Percentiles rank a stretch among this genome's conserved stretches.
phyloP scores from a whole-genome alignment of 2,797 vertebrate species.

The Spinibarbus caldwelli region DNA sequence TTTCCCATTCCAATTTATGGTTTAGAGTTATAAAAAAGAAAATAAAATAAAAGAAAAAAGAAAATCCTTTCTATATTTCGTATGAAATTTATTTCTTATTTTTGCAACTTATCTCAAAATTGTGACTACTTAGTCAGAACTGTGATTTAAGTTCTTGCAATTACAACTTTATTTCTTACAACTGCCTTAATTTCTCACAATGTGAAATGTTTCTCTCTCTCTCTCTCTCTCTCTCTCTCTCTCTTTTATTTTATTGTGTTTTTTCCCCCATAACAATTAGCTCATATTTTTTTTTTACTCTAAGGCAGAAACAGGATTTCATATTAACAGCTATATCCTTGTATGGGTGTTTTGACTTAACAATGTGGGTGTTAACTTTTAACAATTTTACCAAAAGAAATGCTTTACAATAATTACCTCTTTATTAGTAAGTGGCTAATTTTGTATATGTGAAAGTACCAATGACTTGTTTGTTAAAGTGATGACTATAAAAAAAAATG shows the following conservation, averaged over 20 bases:
- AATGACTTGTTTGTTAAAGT: background rate
- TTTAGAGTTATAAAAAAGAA: background rate
- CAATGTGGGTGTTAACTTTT: too few relatives aligned
- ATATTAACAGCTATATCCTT: background rate
- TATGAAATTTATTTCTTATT: background rate
- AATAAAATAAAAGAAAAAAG: background rate
- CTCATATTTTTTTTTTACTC: background rate
- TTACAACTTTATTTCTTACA: background rate
- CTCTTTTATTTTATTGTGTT: too few relatives aligned
- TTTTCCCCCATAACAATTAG: too few relatives aligned
- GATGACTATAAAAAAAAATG: background rate
- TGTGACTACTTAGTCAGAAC: background rate
- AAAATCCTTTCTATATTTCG: too few relatives aligned
- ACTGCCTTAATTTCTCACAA: background rate
- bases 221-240: too few relatives aligned
- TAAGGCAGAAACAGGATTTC: background rate
- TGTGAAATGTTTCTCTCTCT: background rate
- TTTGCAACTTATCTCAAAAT: background rate
- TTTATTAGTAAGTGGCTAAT: background rate
- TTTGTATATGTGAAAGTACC: background rate
- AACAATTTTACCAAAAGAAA: background rate
- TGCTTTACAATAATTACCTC: background rate
- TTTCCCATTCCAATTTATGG: background rate
- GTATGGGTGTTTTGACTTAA: background rate
- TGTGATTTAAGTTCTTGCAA: background rate